phyloP scores from a whole-genome alignment of 1,140 invertebrate genomes.

The Scylla paramamosain region DNA sequence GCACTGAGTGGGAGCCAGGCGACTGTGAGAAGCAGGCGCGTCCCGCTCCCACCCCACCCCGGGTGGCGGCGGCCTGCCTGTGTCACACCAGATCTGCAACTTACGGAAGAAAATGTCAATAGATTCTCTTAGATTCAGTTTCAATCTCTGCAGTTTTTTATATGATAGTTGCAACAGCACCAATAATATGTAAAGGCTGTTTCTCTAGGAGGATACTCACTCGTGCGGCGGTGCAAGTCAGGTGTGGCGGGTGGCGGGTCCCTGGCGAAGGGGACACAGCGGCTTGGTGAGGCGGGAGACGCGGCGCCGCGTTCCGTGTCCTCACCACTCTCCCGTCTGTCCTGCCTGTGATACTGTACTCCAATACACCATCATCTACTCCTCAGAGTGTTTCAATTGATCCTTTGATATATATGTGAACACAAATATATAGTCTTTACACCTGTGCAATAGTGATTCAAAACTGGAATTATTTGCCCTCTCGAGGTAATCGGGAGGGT shows the following conservation, averaged over 20 bases:
- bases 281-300: not conserved
- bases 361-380: slow-evolving; percentile 71
- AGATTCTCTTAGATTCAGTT: slow-evolving; percentile 5
- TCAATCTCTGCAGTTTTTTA: slow-evolving; percentile 4
- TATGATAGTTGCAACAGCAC: slow-evolving; percentile 13
- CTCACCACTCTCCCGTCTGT: slow-evolving; percentile 68
- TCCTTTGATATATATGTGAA: not conserved
- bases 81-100: not conserved
- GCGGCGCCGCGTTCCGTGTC: slow-evolving; percentile 32
- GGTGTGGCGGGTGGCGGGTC: slow-evolving; percentile 5
- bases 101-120: slow-evolving; percentile 5
- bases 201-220: slow-evolving; percentile 11
- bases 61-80: not conserved
- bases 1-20: slow-evolving; percentile 48
- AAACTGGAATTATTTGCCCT: too few species aligned
- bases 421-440: too few species aligned
- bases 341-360: slow-evolving; percentile 72
- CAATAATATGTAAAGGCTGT: not conserved
- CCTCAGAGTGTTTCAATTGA: not conserved
- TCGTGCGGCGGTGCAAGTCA: not conserved
- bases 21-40: slow-evolving; percentile 33
- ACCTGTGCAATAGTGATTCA: too few species aligned
- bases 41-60: not conserved
- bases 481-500: too few species aligned
- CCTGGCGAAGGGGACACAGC: not conserved